Evolutionary conservation across 2,113 vertebrate species (phyloP).

Genomic region (Alexandromys fortis): DNA sequence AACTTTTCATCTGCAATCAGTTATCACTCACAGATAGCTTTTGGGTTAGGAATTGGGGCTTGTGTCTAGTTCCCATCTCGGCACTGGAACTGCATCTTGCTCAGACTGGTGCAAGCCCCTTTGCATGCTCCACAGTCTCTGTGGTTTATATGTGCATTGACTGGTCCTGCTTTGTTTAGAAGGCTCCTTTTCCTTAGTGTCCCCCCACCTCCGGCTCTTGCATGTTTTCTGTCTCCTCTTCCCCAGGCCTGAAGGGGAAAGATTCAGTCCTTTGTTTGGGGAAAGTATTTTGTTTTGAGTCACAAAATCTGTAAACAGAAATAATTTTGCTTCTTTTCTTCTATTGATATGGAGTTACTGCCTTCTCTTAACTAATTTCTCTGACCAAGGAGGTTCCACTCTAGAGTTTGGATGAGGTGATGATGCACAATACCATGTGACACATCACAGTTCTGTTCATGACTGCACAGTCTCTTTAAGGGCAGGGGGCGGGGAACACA

Average conservation of each 20-base stretch:
- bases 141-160: background rate
- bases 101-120: background rate
- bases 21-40: background rate
- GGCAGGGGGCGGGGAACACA: rapidly evolving
- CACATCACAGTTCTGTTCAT: background rate
- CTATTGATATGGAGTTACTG: background rate
- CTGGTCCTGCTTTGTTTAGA: background rate
- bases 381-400: background rate
- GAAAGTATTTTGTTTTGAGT: background rate
- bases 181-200: background rate
- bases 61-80: background rate
- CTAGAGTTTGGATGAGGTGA: background rate
- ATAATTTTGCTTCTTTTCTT: background rate
- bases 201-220: background rate
- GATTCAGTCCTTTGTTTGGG: background rate
- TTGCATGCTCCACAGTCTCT: background rate
- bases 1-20: background rate
- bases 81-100: background rate
- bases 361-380: background rate
- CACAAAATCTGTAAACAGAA: background rate
- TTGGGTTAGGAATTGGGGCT: background rate
- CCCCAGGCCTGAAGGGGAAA: too few species aligned
- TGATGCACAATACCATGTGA: background rate
- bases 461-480: background rate
- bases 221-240: background rate